These are phyloP conservation scores for Corythoichthys haematopterus DNA, from an alignment of 2,113 vertebrate genomes.

Conservation along the genomic window DNA sequence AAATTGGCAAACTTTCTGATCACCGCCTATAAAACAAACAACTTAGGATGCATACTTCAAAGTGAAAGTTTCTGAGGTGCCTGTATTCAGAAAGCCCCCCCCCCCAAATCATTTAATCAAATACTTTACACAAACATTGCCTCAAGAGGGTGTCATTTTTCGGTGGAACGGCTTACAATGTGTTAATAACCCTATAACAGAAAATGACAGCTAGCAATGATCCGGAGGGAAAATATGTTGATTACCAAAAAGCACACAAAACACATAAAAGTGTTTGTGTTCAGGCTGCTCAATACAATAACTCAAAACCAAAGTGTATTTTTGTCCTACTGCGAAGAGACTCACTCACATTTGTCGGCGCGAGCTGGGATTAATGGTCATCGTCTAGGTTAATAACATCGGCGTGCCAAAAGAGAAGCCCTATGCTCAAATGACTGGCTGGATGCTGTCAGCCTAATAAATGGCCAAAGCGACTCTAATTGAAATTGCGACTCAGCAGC, in stretches of 20 bases:
- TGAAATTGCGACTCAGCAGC: not conserved
- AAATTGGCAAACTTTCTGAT: too few relatives aligned
- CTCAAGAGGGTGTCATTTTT: too few relatives aligned
- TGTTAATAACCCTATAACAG: not conserved
- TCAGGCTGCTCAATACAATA: not conserved
- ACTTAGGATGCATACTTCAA: too few relatives aligned
- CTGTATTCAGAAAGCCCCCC: too few relatives aligned
- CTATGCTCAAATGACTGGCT: not conserved
- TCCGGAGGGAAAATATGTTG: not conserved
- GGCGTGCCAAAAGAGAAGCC: not conserved
- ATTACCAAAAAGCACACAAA: not conserved
- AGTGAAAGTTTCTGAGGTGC: too few relatives aligned
- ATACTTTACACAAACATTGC: too few relatives aligned
- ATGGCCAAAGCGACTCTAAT: not conserved
- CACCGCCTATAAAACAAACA: too few relatives aligned
- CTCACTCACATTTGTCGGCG: not conserved
- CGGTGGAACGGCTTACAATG: not conserved
- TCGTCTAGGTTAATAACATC: not conserved
- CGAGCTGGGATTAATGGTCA: not conserved
- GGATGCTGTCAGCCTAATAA: conserved; percentile 1
- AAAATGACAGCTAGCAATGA: not conserved
- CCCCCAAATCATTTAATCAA: too few relatives aligned
- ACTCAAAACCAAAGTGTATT: not conserved
- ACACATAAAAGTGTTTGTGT: not conserved
- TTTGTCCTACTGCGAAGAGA: not conserved